phyloP scores from a whole-genome alignment of 2,113 vertebrate species.

The Lasiurus borealis region DNA sequence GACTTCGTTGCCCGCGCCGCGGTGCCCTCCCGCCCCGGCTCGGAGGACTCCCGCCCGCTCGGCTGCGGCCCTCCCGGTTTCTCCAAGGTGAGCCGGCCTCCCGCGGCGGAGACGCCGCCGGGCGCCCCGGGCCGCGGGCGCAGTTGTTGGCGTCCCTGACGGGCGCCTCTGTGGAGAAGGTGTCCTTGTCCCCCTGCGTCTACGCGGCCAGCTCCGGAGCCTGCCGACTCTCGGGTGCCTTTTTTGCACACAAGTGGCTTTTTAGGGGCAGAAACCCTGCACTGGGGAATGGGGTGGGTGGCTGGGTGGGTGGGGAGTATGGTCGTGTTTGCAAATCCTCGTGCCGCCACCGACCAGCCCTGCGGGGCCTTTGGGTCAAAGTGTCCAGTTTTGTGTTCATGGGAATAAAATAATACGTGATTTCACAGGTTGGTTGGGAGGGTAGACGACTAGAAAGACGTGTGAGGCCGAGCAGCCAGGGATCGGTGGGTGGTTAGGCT shows the following conservation, averaged over 20 bases:
- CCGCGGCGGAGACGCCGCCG: not conserved
- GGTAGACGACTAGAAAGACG: not conserved
- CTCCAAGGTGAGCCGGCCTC: not conserved
- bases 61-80: not conserved
- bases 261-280: not conserved
- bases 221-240: not conserved
- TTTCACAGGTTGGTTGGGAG: not conserved
- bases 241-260: conserved; percentile 18
- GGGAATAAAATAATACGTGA: not conserved
- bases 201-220: not conserved
- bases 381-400: not conserved
- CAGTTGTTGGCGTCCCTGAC: not conserved
- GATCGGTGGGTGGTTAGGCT: not conserved
- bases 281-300: too few species aligned
- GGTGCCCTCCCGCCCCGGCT: conserved; percentile 44
- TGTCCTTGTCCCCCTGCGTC: not conserved
- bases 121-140: not conserved
- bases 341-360: not conserved
- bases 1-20: not conserved
- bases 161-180: not conserved
- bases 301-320: not conserved
- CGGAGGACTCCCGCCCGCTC: not conserved
- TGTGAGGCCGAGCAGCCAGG: not conserved
- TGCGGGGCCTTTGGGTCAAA: conserved; percentile 12
- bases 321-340: not conserved